Percentiles rank a stretch among this genome's conserved stretches.
These are phyloP conservation scores for Cheirogaleus major DNA, from an alignment of 2,797 vertebrate species.

Conservation along the genomic window DNA sequence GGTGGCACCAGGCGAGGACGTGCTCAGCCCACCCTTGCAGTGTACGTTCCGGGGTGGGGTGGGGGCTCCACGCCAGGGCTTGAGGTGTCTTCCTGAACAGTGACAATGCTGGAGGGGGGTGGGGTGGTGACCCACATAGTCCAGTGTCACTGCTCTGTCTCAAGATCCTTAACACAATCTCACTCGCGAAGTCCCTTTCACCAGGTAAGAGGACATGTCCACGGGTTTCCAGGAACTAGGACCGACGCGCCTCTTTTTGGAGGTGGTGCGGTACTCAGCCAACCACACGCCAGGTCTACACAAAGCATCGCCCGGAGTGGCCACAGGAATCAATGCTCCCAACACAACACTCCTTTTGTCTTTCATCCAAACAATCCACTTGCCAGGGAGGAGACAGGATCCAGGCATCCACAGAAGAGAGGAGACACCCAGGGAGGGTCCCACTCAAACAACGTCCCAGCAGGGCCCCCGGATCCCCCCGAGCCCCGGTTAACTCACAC, in stretches of 20 bases:
- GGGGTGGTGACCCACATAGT: neutral
- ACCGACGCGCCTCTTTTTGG: rapidly evolving
- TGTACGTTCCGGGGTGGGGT: too few relatives aligned
- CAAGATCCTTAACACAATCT: too few relatives aligned
- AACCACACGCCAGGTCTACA: neutral
- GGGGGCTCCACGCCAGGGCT: too few relatives aligned
- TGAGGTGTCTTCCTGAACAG: too few relatives aligned
- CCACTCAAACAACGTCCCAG: rapidly evolving
- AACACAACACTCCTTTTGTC: neutral
- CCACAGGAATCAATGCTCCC: too few relatives aligned
- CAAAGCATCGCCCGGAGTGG: rapidly evolving
- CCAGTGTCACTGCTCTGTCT: rapidly evolving
- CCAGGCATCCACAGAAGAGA: too few relatives aligned
- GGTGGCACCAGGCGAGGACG: rapidly evolving
- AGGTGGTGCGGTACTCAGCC: rapidly evolving
- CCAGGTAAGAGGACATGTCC: rapidly evolving
- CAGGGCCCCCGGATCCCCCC: rapidly evolving
- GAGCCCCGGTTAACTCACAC: rapidly evolving
- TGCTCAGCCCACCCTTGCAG: too few relatives aligned
- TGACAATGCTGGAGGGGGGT: too few relatives aligned
- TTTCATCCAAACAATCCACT: neutral
- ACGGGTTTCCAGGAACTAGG: too few relatives aligned
- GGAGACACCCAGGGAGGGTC: neutral
- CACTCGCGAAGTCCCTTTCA: neutral
- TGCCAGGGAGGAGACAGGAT: neutral